Evolutionary conservation across 1,140 invertebrate species (phyloP).

Genomic region (Camponotus vicinus): DNA sequence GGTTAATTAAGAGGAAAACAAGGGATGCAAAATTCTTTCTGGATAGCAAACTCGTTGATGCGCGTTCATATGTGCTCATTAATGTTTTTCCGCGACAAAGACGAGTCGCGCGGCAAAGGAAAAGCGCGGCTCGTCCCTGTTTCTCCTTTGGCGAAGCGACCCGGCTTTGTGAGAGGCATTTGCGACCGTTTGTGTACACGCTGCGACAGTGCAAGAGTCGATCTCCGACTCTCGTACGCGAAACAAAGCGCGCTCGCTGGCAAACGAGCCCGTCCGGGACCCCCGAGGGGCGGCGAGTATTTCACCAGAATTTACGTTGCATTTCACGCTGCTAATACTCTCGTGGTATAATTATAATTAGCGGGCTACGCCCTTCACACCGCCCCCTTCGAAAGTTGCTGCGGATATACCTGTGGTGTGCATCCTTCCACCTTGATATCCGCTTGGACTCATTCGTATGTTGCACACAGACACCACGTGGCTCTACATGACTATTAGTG

Average conservation of each 20-base stretch:
- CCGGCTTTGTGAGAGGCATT: conserved; percentile 54
- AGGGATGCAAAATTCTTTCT: conserved; percentile 27
- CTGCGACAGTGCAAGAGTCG: conserved; percentile 63
- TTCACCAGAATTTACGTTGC: conserved; percentile 83
- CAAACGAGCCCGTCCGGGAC: conserved; percentile 66
- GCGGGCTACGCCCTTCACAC: conserved; percentile 83
- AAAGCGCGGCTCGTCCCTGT: conserved; percentile 56
- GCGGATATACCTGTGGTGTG: conserved; percentile 68
- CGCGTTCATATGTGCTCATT: conserved; percentile 56
- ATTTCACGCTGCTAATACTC: conserved; percentile 85
- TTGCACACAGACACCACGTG: background rate
- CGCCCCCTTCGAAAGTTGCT: conserved; percentile 78
- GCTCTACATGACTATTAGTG: conserved; percentile 25
- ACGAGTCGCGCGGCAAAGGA: conserved; percentile 48
- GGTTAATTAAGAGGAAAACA: conserved; percentile 36
- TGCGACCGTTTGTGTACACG: conserved; percentile 65
- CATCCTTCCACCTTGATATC: conserved; percentile 74
- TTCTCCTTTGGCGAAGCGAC: conserved; percentile 51
- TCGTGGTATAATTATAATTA: conserved; percentile 86
- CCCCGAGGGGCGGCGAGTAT: conserved; percentile 79
- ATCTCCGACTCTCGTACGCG: conserved; percentile 64
- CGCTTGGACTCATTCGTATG: conserved; percentile 4
- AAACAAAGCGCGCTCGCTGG: conserved; percentile 71
- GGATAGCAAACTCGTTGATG: conserved; percentile 13
- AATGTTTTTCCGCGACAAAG: conserved; percentile 63